Base-by-base conservation (phyloP, 2,113 vertebrate species). In the Psephotus haematonotus region DNA sequence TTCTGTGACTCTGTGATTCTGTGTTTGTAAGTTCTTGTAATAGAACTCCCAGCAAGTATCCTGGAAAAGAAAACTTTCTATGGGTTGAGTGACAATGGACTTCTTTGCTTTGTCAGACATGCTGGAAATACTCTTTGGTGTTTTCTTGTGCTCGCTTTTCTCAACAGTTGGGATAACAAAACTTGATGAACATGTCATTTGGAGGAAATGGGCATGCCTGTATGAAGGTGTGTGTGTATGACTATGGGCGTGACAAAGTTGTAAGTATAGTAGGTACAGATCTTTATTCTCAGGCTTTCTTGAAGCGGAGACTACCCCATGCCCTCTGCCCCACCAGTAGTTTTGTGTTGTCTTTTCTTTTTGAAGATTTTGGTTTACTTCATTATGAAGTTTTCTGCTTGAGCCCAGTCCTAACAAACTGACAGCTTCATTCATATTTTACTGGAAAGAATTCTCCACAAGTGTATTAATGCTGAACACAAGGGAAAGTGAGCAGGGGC, bases 311-410 rank as follows among this genome's bases (percentile, higher is more conserved):
- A 25, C 6, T 47, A 67, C 19, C 20, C 17, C 3, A 3, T 50
- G 22, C 9, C 5, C 2, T 6, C 31, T 7, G 7, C n/a, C 9
- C 19, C 7, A 49, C 3, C 33, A 31, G 19, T 11, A 46, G 5
- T 43, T 92, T 29, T 86, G 15, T 46, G 14, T 64, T 81, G 16
- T 41, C 25, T 55, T 82, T 78, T n/a, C 5, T 57, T 70, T 46
- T 62, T 33, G 16, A 33, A 50, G 19, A 23, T 27, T 77, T 74
- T 82, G 28, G 10, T 84, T 63, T 68, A 29, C 35, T 59, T 77
- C 0, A 3, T 55, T 55, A 23, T 5, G 24, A 31, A 85, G 27
- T 65, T 31, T 50, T 74, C 27, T 62, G 0, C 41, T 76, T 1
- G 1, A 80, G 37, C 27, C 79, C 62, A 62, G 27, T 47, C 29